Conservation (phyloP, 2,113 vertebrate genomes). For the Tympanuchus pallidicinctus region DNA sequence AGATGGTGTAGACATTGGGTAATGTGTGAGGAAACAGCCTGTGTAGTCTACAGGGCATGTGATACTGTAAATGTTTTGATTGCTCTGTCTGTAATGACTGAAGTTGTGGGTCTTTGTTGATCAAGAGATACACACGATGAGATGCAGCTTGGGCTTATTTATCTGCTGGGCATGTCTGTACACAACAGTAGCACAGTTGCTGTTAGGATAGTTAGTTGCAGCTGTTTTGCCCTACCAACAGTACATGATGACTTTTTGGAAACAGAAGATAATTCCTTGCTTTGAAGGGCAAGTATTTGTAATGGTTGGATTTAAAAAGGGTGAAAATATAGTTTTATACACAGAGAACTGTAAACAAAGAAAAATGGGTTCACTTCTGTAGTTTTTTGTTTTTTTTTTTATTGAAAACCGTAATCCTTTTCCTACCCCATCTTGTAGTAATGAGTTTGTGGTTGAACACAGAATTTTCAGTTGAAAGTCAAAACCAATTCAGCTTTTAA, state of each 20-base stretch:
- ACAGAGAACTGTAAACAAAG: neutral
- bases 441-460: neutral
- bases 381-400: neutral
- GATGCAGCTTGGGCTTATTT: fast-evolving
- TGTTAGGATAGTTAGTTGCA: neutral
- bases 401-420: neutral
- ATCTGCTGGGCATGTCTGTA: too few relatives aligned
- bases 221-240: neutral
- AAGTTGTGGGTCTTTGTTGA: fast-evolving
- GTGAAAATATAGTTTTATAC: neutral
- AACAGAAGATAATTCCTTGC: neutral
- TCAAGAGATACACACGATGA: fast-evolving
- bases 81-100: too few relatives aligned
- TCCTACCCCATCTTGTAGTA: neutral
- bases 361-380: neutral
- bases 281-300: neutral
- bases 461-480: neutral
- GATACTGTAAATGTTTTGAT: neutral
- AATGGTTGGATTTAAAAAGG: neutral
- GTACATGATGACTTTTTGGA: neutral
- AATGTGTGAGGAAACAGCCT: neutral
- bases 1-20: neutral
- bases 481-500: neutral
- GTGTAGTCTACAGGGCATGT: neutral
- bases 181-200: too few relatives aligned